These are phyloP conservation scores for Sinocyclocheilus anshuiensis DNA, from an alignment of 2,113 vertebrate species.

Conservation along the genomic window DNA sequence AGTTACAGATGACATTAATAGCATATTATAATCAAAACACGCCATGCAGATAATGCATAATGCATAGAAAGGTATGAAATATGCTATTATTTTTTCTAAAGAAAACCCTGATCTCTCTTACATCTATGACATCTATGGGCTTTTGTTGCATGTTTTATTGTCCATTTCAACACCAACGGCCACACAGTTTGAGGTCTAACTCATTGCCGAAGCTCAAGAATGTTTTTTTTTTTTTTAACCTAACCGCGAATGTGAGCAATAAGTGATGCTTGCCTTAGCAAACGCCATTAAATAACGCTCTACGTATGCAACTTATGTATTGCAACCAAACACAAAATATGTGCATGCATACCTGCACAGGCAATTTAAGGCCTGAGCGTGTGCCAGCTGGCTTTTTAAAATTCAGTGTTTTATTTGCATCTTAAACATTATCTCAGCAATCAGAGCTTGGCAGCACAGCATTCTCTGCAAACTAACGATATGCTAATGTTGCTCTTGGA, in stretches of 20 bases:
- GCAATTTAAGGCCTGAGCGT: conserved; percentile 12
- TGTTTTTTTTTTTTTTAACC: no score
- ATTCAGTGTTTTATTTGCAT: conserved; percentile 15
- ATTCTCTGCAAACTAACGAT: background rate
- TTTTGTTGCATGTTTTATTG: background rate
- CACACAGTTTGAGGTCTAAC: background rate
- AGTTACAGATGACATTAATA: background rate
- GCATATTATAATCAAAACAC: background rate
- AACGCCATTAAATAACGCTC: conserved; percentile 4
- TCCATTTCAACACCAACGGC: background rate
- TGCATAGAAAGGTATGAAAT: background rate
- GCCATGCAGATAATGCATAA: background rate
- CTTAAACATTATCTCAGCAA: background rate
- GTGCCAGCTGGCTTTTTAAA: background rate
- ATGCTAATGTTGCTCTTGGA: background rate
- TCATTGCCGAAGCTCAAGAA: background rate
- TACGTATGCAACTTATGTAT: conserved; percentile 2
- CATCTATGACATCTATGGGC: no score
- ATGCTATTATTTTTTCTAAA: background rate
- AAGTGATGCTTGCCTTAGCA: conserved; percentile 29
- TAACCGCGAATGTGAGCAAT: conserved; percentile 1
- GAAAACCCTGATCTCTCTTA: background rate
- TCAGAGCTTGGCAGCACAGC: background rate
- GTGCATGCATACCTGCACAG: conserved; percentile 3
- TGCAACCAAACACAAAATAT: conserved; percentile 23